Evolutionary conservation across 2,113 vertebrate genomes (phyloP).

Genomic region (Phalacrocorax pelagicus): DNA sequence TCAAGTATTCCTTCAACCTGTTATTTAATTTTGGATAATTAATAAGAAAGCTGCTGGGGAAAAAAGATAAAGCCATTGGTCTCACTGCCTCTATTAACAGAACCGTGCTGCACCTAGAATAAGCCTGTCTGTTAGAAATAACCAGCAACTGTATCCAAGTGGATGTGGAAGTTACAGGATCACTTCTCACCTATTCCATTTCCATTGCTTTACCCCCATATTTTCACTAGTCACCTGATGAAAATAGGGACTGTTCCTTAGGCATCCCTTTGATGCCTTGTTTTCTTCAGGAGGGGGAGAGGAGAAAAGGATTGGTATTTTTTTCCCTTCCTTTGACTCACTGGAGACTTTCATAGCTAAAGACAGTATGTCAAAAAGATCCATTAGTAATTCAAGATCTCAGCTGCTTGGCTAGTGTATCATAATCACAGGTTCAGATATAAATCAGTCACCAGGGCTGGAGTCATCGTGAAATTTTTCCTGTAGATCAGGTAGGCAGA

Average conservation of each 20-base stretch:
- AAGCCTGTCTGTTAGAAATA: not conserved
- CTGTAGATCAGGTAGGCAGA: not conserved
- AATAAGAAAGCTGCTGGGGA: not conserved
- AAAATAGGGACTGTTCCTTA: not conserved
- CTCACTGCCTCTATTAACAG: not conserved
- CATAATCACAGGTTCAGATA: slow-evolving; percentile 11
- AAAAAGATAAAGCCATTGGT: not conserved
- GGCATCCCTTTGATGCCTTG: not conserved
- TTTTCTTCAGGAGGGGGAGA: not conserved
- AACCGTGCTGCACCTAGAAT: not conserved
- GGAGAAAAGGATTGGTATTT: not conserved
- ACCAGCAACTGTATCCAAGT: rapidly evolving
- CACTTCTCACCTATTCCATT: not conserved
- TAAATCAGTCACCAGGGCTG: not conserved
- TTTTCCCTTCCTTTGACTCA: slow-evolving; percentile 27
- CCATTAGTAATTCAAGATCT: slow-evolving; percentile 18
- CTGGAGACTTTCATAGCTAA: slow-evolving; percentile 6
- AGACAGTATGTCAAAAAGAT: slow-evolving; percentile 3
- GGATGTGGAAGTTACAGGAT: not conserved
- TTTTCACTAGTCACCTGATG: not conserved
- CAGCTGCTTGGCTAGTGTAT: slow-evolving; percentile 2
- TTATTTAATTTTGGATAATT: not conserved
- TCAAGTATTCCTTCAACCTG: not conserved
- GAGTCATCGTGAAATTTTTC: not conserved
- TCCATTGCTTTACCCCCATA: not conserved